A percentile compares a stretch with the other conserved stretches of the same genome.
Conservation (phyloP, 2,113 vertebrate species). For the Melanocharis versteri region DNA sequence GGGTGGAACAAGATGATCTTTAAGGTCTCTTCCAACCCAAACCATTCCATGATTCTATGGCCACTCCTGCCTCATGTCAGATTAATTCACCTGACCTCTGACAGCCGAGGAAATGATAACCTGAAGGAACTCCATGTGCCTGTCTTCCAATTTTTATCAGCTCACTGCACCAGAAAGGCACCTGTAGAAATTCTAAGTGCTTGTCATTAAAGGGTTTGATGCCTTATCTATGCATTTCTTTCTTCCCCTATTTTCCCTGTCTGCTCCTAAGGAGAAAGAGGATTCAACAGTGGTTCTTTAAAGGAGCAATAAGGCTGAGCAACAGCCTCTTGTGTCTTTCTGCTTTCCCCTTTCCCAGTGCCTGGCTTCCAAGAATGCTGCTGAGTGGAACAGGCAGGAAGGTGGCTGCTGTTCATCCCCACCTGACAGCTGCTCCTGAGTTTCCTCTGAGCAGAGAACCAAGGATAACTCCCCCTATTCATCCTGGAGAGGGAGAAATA, state of each 20-base stretch:
- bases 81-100: not conserved
- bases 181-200: not conserved
- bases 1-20: accelerated
- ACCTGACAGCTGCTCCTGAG: not conserved
- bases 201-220: not conserved
- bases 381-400: not conserved
- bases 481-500: not conserved
- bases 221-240: not conserved
- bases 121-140: not conserved
- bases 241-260: not conserved
- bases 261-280: not conserved
- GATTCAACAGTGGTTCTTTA: not conserved
- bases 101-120: not conserved
- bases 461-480: not conserved
- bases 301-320: not conserved
- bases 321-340: not conserved
- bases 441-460: not conserved
- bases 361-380: not conserved
- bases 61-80: not conserved
- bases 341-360: not conserved
- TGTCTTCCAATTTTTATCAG: not conserved
- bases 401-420: not conserved
- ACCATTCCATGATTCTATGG: not conserved
- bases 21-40: not conserved
- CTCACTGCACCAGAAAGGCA: not conserved